These are phyloP conservation scores for Tanytarsus gracilentus DNA, from an alignment of 2,888 invertebrate species.

Conservation along the genomic window DNA sequence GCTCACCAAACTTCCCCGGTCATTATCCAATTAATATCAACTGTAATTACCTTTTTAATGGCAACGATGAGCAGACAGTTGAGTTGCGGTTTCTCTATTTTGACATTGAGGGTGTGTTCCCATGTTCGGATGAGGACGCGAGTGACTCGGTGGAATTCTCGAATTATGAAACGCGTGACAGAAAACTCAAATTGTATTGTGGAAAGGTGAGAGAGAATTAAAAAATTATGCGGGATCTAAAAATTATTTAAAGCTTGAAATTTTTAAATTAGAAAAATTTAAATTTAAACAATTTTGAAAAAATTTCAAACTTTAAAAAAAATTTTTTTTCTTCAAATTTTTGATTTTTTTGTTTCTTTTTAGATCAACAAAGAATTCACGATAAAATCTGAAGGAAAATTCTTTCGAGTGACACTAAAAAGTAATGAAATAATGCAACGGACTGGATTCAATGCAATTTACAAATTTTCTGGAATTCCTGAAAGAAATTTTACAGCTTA, in stretches of 20 bases:
- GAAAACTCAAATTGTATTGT: conserved; percentile 76
- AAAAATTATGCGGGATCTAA: not conserved
- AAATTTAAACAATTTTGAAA: too few relatives aligned
- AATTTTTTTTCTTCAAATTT: too few relatives aligned
- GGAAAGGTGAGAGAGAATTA: conserved; percentile 52
- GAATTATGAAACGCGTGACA: conserved; percentile 75
- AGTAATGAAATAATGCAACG: conserved; percentile 83
- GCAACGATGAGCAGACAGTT: conserved; percentile 61
- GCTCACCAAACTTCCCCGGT: conserved; percentile 77
- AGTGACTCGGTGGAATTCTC: conserved; percentile 91
- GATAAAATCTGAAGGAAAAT: conserved; percentile 73
- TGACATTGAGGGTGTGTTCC: conserved; percentile 80
- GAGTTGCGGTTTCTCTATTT: conserved; percentile 75
- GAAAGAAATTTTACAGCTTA: too few relatives aligned
- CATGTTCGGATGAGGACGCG: conserved; percentile 60
- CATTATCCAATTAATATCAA: conserved; percentile 75
- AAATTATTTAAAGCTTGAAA: too few relatives aligned
- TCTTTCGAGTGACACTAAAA: conserved; percentile 83
- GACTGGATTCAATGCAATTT: conserved; percentile 80
- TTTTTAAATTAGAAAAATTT: too few relatives aligned
- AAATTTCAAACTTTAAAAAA: too few relatives aligned
- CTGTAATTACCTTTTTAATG: conserved; percentile 79
- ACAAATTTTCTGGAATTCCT: conserved; percentile 51
- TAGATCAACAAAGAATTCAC: conserved; percentile 45
- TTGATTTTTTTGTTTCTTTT: not conserved